Base-by-base conservation (phyloP, 2,888 invertebrate species). In the Eupithecia tripunctaria region DNA sequence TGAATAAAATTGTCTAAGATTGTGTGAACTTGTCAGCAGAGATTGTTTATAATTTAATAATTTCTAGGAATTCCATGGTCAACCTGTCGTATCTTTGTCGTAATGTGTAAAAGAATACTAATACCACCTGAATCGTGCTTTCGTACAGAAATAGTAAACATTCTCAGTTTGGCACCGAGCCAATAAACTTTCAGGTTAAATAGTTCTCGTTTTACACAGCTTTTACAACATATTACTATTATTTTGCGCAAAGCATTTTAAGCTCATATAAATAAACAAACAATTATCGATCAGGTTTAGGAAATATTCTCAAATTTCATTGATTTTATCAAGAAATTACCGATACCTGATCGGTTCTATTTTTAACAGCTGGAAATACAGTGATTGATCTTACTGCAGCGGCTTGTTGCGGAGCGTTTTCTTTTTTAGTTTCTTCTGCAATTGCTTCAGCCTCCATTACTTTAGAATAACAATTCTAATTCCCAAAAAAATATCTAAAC, bases 91-190 rank as follows among this genome's bases (percentile, higher is more conserved):
- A 77, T 74, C 70, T 76, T 85, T 87, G 76, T 86, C 84, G 77
- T 90, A 84, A 82, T 84, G 91, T 89, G 84, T 90, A 91, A 87
- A 92, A 88, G 91, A 90, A 86, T 86, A 90, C 12, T 3, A 4
- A 21, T 90, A 89, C 85, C 86, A 86, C 80, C 82, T 82, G 87
- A 89, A 91, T 88, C 86, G 89, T 89, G 88, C 88, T 88, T 86
- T 81, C 63, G 92, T 89, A 92, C 91, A 86, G 85, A 93, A 93
- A 94, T 94, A 94, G 87, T 90, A 93, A 93, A 93, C 89, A 92
- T 85, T 86, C 73, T 85, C 80, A 76, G 82, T 81, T 88, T 93
- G 93, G 94, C 89, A 73, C 60, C 72, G 56, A 76, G 89, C 94
- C 93, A 93, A 88, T 14, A 67, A 78, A 82, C 80, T 87, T 89